These are phyloP conservation scores for Timandra comae DNA, from an alignment of 2,888 invertebrate species.

Conservation along the genomic window DNA sequence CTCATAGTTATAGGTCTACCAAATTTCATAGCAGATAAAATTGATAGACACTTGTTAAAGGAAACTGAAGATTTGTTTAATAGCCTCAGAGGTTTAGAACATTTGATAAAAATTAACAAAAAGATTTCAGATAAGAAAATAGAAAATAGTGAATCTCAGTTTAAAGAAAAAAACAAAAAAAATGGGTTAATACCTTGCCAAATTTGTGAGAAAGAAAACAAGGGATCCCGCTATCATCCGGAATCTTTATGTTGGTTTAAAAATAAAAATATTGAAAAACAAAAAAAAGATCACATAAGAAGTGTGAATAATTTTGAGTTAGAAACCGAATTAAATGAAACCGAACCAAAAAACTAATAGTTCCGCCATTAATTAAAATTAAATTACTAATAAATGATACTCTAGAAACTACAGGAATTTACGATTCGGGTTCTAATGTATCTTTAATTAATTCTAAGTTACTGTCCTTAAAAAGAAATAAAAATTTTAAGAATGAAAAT, in stretches of 20 bases:
- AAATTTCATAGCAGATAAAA: constrained; percentile 15
- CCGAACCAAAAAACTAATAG: constrained; percentile 23
- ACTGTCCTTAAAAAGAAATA: constrained; percentile 7
- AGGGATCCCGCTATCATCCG: constrained; percentile 13
- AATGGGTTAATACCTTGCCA: constrained; percentile 5
- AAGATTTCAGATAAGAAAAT: neutral
- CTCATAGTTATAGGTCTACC: constrained; percentile 14
- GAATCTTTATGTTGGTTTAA: constrained; percentile 17
- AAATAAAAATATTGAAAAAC: constrained; percentile 5
- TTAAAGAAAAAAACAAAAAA: constrained; percentile 3
- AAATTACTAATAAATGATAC: constrained; percentile 21
- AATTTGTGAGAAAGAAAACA: constrained; percentile 14
- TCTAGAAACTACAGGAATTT: constrained; percentile 20
- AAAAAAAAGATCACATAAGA: constrained; percentile 5
- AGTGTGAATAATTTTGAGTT: constrained; percentile 17
- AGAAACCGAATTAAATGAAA: constrained; percentile 16
- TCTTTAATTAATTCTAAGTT: constrained; percentile 26
- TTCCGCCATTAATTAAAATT: constrained; percentile 17
- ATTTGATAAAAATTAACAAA: constrained; percentile 6
- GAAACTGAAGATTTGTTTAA: constrained; percentile 14
- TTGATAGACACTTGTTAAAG: constrained; percentile 13
- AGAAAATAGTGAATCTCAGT: constrained; percentile 3
- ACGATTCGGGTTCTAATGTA: constrained; percentile 31
- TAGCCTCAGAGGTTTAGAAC: constrained; percentile 10
- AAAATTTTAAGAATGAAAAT: constrained; percentile 1